These are phyloP conservation scores for Larimichthys crocea DNA, from an alignment of 2,113 vertebrate genomes.

Conservation along the genomic window DNA sequence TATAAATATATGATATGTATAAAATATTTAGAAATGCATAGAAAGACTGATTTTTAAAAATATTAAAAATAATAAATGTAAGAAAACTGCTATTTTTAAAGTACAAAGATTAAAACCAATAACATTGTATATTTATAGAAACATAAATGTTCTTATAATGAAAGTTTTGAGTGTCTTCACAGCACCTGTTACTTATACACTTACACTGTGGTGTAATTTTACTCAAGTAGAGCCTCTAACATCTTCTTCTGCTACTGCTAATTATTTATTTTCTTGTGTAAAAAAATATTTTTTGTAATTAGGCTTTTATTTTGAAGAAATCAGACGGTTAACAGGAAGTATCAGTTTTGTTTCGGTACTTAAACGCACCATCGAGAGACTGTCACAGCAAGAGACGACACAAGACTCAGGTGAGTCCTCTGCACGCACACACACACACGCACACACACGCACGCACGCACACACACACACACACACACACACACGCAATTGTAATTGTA, in stretches of 20 bases:
- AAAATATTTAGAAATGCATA: too few relatives aligned
- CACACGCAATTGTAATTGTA: too few relatives aligned
- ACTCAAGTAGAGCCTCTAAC: background rate
- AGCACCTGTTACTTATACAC: background rate
- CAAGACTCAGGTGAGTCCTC: background rate
- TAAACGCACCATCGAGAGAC: background rate
- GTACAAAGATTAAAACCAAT: too few relatives aligned
- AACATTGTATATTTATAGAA: too few relatives aligned
- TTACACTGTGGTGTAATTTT: background rate
- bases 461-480: too few relatives aligned
- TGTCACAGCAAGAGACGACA: background rate
- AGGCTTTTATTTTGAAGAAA: constrained; percentile 38
- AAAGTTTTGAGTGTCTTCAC: too few relatives aligned
- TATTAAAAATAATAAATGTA: too few relatives aligned
- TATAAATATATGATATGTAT: too few relatives aligned
- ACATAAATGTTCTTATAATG: too few relatives aligned
- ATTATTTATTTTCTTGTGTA: background rate
- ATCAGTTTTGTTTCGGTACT: background rate
- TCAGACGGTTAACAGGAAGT: background rate
- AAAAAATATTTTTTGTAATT: too few relatives aligned
- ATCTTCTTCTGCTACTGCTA: background rate
- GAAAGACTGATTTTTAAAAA: too few relatives aligned
- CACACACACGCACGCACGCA: background rate
- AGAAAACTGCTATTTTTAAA: too few relatives aligned
- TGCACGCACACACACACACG: background rate